Base-by-base conservation (phyloP, 2,113 vertebrate species). In the Tympanuchus pallidicinctus region DNA sequence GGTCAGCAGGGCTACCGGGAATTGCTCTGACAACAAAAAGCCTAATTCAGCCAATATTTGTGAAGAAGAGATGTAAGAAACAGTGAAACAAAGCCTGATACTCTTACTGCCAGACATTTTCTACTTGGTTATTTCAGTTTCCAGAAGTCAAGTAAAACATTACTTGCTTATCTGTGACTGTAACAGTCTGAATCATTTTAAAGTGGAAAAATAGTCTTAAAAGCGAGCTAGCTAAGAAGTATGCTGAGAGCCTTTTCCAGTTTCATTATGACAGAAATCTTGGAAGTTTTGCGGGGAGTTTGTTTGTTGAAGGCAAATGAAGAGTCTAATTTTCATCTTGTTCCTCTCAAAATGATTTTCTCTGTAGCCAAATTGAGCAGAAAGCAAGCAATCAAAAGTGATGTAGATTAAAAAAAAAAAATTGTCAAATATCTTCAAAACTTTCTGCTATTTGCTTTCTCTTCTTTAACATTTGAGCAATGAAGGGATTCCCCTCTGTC, bases 21-120 rank as follows among this genome's bases (percentile, higher is more conserved):
- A 13, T 32, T 64, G 78, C 34, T 38, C 17, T n/a, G 86, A 91
- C 94, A 96, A 96, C 76, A 60, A 82, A 89, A 76, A 22, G 22
- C 24, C 47, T 19, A 47, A 82, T 75, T 89, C 61, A 70, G 36
- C 52, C 77, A 60, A 34, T 38, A 69, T 16, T 40, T 74, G 30
- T 38, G 74, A 59, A 50, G 22, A 52, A 34, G 8, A 52, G 30
- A 54, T 72, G 48, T 32, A 67, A 88, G 57, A 67, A 88, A 54
- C 2, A 6, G 14, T 30, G 40, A 86, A 92, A 89, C 47, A 92
- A 91, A 78, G 43, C 16, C 40, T 56, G 18, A 9, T 20, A 40
- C 13, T 54, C 48, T 50, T 61, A 36, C 60, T 80, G 56, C 27
- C 14, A 22, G 6, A 2, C 11, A 81, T 75, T 76, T 86, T 22